phyloP scores from a whole-genome alignment of 2,888 invertebrate genomes.

The Lordiphosa fenestrarum region DNA sequence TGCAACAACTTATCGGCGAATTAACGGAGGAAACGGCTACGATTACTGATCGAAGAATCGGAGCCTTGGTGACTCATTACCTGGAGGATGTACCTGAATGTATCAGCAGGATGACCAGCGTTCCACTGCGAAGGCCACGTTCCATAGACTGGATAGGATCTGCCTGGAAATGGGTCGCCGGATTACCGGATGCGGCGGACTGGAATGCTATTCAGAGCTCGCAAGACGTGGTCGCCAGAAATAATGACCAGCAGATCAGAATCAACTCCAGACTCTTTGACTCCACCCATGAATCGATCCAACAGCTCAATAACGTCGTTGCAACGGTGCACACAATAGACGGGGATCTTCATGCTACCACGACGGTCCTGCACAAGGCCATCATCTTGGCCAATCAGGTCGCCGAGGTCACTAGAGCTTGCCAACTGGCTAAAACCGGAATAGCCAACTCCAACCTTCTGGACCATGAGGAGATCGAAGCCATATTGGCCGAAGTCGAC shows the following conservation, averaged over 20 bases:
- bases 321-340: not conserved
- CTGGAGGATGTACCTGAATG: no score
- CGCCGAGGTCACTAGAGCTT: conserved; percentile 9
- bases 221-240: conserved; percentile 13
- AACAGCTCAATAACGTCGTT: no score
- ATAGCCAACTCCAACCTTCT: conserved; percentile 1
- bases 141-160: conserved; percentile 29
- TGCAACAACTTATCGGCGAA: no score
- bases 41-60: no score
- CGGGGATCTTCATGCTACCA: conserved; percentile 5
- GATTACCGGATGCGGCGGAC: no score
- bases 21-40: no score
- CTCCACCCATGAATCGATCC: no score
- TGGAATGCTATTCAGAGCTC: conserved; percentile 19
- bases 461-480: not conserved
- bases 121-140: no score
- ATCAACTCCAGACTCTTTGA: no score
- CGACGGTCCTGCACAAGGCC: conserved; percentile 1
- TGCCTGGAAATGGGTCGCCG: conserved; percentile 19
- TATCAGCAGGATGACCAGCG: no score
- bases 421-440: conserved; percentile 1
- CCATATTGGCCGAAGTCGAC: conserved; percentile 1
- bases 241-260: conserved; percentile 18
- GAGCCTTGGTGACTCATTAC: no score
- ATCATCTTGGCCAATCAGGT: conserved; percentile 8